phyloP scores from a whole-genome alignment of 1,140 invertebrate genomes.

The Macrobrachium rosenbergii region DNA sequence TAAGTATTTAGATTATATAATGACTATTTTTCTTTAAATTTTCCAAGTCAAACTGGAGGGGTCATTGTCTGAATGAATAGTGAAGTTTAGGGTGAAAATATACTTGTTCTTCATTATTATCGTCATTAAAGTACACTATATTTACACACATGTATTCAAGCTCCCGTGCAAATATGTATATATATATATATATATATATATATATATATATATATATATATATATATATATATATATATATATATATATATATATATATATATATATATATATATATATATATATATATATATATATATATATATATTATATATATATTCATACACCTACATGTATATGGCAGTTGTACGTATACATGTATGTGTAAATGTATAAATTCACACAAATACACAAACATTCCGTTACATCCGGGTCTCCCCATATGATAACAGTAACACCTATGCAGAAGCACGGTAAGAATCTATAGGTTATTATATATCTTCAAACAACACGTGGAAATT shows the following conservation, averaged over 20 bases:
- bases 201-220: neutral
- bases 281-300: neutral
- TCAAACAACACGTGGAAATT: no score
- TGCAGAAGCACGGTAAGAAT: neutral
- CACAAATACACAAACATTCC: neutral
- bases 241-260: constrained; percentile 19
- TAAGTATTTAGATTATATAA: no score
- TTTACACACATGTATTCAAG: neutral
- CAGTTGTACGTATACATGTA: neutral
- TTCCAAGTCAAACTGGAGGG: no score
- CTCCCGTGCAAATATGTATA: neutral
- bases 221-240: constrained; percentile 15
- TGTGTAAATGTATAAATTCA: neutral
- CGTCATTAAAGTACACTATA: neutral
- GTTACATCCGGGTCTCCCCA: neutral
- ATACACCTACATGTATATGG: neutral
- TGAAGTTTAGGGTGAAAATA: neutral
- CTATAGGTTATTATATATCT: neutral
- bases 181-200: constrained; percentile 2
- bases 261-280: constrained; percentile 9
- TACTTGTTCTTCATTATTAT: neutral
- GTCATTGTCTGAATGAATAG: neutral
- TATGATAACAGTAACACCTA: neutral
- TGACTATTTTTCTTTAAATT: no score
- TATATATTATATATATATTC: neutral